Base-by-base conservation (phyloP, 1,140 invertebrate species). In the Oryctes rhinoceros region DNA sequence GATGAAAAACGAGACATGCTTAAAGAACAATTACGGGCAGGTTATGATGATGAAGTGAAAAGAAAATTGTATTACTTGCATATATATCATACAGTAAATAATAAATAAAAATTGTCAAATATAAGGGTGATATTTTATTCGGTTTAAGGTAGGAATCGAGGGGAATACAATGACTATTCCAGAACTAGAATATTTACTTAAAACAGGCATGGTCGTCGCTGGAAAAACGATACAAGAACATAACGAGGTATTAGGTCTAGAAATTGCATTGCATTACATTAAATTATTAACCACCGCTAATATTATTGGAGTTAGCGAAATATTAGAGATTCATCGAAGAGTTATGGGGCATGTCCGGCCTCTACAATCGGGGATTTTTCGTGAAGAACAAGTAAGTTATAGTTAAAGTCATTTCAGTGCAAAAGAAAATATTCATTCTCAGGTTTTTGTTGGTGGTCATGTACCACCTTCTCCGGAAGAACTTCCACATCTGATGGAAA, bases 221-320 rank as follows among this genome's bases (percentile, higher is more conserved):
- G 98, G 97, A 0, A 99, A 99, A 89, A 98, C 96, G 87, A 94
- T 99, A 44, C 91, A 96, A 81, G 98, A 99, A 86, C 98, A 99
- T 86, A 99, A 99, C 91, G 98, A 99, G 90, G 96, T 98, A 85
- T 88, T 98, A 37, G 96, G 96, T 78, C 88, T 99, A 86, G 97
- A 99, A 89, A 92, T 96, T 37, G 98, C 98, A 3, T 93, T 99
- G 90, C 96, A 97, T 85, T 99, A 95, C 87, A 94, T 99, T 11
- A 99, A 99, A 80, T 90, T 98, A 65, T 90, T 98, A 30, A 94
- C 87, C 74, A 91, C 92, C 84, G 89, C 94, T 65, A 91, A 95
- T 49, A 89, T 89, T 78, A 94, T 97, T 18, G 92, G 91, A 4
- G 88, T 98, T 59, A 91, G 95, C 78, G 96, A 99, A 86, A 96